Conservation (phyloP, 2,113 vertebrate genomes). For the Genyomyrus donnyi region DNA sequence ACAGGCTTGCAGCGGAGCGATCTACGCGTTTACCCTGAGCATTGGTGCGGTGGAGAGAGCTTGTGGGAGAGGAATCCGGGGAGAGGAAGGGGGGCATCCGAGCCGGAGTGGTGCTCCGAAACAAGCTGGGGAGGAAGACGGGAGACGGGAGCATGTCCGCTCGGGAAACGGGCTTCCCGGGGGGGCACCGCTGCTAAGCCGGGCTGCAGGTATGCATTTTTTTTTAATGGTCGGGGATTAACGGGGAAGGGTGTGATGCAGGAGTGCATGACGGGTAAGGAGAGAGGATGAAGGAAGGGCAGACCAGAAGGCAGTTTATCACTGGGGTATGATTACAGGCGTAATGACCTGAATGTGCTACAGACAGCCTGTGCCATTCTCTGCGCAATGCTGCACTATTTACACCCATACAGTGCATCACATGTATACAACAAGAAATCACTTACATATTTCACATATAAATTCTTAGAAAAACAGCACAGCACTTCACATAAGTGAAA, state of each 20-base stretch:
- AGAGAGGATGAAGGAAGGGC: background rate
- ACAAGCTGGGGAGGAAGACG: background rate
- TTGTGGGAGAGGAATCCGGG: background rate
- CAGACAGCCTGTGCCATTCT: background rate
- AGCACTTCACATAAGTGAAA: background rate
- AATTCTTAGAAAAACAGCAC: background rate
- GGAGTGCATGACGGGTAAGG: background rate
- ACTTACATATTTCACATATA: background rate
- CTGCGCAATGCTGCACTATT: background rate
- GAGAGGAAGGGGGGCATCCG: background rate
- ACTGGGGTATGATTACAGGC: background rate
- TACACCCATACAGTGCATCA: background rate
- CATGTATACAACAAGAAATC: background rate
- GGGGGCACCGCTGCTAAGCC: background rate
- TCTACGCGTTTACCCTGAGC: background rate
- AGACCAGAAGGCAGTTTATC: slow-evolving; percentile 12
- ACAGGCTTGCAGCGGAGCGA: background rate
- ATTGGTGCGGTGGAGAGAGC: background rate
- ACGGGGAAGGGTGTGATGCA: background rate
- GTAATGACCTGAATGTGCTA: background rate
- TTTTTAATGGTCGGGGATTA: background rate
- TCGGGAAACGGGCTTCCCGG: background rate
- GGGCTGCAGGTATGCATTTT: background rate
- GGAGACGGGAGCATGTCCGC: background rate
- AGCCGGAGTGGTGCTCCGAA: background rate